A percentile compares a stretch with the other conserved stretches of the same genome.
Evolutionary conservation across 2,113 vertebrate species (phyloP).

Genomic region (Blennius ocellaris): DNA sequence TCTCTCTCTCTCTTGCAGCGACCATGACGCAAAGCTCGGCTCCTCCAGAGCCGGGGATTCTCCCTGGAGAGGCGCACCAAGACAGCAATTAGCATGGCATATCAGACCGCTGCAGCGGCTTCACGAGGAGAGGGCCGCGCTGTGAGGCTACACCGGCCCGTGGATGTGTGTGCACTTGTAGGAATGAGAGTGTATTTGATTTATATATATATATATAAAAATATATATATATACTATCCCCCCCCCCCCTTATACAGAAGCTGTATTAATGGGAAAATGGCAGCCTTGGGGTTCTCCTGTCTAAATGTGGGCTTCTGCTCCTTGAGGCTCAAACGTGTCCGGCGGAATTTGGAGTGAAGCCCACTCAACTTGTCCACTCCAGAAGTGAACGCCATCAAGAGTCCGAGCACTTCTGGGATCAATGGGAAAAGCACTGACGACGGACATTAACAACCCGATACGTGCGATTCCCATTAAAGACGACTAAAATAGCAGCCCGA

Average conservation of each 20-base stretch:
- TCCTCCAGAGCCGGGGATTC: slow-evolving; percentile 60
- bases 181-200: slow-evolving; percentile 4
- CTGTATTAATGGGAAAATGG: not conserved
- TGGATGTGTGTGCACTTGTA: slow-evolving; percentile 8
- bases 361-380: slow-evolving; percentile 6
- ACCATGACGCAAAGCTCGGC: slow-evolving; percentile 69
- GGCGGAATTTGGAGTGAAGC: not conserved
- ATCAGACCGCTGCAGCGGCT: slow-evolving; percentile 63
- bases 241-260: no score
- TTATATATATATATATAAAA: no score
- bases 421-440: slow-evolving; percentile 34
- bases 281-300: slow-evolving; percentile 8
- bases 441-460: slow-evolving; percentile 40
- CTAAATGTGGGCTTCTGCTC: slow-evolving; percentile 16
- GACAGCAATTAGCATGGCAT: slow-evolving; percentile 79
- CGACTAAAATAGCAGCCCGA: slow-evolving; percentile 54
- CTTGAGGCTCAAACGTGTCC: slow-evolving; percentile 13
- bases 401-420: slow-evolving; percentile 31
- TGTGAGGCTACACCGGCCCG: slow-evolving; percentile 34
- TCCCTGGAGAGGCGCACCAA: slow-evolving; percentile 73
- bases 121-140: slow-evolving; percentile 61
- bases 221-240: no score
- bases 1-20: slow-evolving; percentile 65
- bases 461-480: slow-evolving; percentile 44
- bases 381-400: slow-evolving; percentile 25